Evolutionary conservation across 2,888 invertebrate genomes (phyloP).

Genomic region (Trissonchulus sp.): DNA sequence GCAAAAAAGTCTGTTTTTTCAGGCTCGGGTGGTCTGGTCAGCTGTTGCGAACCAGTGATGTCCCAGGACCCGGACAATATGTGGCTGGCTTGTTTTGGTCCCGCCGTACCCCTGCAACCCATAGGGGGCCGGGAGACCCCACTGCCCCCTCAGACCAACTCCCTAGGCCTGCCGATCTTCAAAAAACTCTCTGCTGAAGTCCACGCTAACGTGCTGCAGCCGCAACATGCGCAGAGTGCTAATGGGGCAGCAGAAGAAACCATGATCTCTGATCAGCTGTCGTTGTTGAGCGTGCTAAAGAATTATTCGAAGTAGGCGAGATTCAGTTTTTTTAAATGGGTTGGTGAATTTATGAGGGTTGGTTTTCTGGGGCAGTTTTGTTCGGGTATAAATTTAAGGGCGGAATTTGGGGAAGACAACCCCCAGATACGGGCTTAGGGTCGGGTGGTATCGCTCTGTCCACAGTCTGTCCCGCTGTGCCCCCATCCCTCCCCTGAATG

Average conservation of each 20-base stretch:
- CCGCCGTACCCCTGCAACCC: conserved; percentile 16
- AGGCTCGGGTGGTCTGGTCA: conserved; percentile 49
- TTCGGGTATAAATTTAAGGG: no score
- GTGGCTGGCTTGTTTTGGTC: conserved; percentile 50
- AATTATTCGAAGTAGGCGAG: conserved; percentile 44
- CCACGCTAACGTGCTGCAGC: conserved; percentile 18
- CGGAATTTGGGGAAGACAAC: no score
- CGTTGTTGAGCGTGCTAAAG: conserved; percentile 48
- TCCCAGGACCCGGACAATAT: conserved; percentile 44
- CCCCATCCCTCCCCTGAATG: no score
- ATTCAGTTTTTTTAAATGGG: no score
- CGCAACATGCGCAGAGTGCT: not conserved
- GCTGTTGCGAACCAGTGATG: conserved; percentile 52
- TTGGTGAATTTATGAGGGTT: no score
- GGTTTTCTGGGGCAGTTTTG: no score
- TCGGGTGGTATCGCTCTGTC: no score
- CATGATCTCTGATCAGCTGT: conserved; percentile 32
- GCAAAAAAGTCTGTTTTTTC: no score
- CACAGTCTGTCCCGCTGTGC: no score
- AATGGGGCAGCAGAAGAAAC: not conserved
- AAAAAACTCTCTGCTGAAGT: conserved; percentile 47
- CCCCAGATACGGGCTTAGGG: no score
- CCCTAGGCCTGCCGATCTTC: conserved; percentile 46
- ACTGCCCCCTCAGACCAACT: conserved; percentile 28
- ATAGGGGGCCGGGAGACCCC: not conserved